phyloP scores from a whole-genome alignment of 64 coral and sea anemone species.

The Montipora foliosa region DNA sequence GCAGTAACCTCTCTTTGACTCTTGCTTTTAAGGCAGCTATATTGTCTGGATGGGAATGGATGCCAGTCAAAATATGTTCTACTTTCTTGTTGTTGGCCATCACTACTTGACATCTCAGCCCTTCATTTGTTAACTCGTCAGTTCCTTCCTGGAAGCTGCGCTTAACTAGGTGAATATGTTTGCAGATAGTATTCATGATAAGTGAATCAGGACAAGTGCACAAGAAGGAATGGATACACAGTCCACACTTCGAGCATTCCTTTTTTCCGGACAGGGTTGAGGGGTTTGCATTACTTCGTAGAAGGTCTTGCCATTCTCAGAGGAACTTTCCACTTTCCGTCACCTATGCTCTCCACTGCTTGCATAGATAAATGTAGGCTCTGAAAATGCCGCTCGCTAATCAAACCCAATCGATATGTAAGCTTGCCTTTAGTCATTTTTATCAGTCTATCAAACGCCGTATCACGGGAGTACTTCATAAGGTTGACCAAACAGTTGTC shows the following conservation, averaged over 20 bases:
- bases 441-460: slow-evolving; percentile 38
- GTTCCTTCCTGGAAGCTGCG: too few species aligned
- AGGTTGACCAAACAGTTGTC: slow-evolving; percentile 67
- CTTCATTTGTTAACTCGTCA: too few species aligned
- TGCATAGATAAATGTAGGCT: slow-evolving; percentile 4
- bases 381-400: slow-evolving; percentile 21
- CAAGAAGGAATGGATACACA: neutral
- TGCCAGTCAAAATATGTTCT: too few species aligned
- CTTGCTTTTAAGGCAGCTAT: too few species aligned
- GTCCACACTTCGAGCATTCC: neutral
- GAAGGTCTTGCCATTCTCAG: slow-evolving; percentile 8
- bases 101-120: too few species aligned
- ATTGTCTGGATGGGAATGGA: too few species aligned
- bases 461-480: slow-evolving; percentile 39
- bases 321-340: neutral
- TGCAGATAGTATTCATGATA: slow-evolving; percentile 51
- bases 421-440: slow-evolving; percentile 67
- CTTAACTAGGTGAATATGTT: neutral
- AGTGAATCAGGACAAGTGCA: neutral
- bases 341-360: neutral
- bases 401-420: slow-evolving; percentile 4
- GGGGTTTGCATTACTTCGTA: slow-evolving; percentile 22
- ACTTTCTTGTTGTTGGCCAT: too few species aligned
- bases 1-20: too few species aligned
- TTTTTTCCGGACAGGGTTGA: neutral